Percentiles rank a stretch among this genome's conserved stretches.
phyloP scores from a whole-genome alignment of 2,888 invertebrate genomes.

The Craniophora ligustri region DNA sequence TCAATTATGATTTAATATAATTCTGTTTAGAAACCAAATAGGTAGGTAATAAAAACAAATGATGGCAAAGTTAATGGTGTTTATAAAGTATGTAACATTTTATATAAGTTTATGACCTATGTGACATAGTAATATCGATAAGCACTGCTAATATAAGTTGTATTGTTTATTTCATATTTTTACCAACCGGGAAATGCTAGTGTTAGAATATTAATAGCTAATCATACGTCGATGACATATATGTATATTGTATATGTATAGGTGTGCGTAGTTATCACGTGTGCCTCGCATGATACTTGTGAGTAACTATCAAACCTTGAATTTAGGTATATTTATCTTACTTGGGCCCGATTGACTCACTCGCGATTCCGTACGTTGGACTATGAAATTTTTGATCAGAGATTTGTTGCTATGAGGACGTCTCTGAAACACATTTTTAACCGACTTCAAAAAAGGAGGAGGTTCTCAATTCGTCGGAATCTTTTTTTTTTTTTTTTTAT shows the following conservation, averaged over 20 bases:
- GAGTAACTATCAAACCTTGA: constrained; percentile 14
- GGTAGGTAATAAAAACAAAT: constrained; percentile 1
- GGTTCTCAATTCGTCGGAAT: too few species aligned
- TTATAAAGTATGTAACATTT: constrained; percentile 4
- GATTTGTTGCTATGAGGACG: constrained; percentile 17
- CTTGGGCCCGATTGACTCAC: constrained; percentile 22
- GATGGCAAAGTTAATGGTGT: not conserved
- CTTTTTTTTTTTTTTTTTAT: too few species aligned
- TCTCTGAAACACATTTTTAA: too few species aligned
- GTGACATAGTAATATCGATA: constrained; percentile 17
- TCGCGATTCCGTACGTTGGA: constrained; percentile 27
- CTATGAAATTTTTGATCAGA: constrained; percentile 8
- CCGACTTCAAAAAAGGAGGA: too few species aligned
- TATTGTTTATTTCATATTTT: constrained; percentile 24
- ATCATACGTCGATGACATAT: constrained; percentile 11
- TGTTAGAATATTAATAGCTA: constrained; percentile 32
- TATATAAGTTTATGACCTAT: constrained; percentile 35
- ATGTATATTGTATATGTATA: not conserved
- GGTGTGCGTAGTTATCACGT: constrained; percentile 19
- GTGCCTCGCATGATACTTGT: constrained; percentile 11
- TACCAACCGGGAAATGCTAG: constrained; percentile 34
- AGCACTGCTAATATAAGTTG: constrained; percentile 25
- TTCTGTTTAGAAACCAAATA: constrained; percentile 15
- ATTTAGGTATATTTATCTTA: constrained; percentile 14
- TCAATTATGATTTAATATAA: constrained; percentile 11